Evolutionary conservation across 1,140 invertebrate species (phyloP), one percentile per base, ranked within the genome.

Genomic region (Microplitis demolitor): DNA sequence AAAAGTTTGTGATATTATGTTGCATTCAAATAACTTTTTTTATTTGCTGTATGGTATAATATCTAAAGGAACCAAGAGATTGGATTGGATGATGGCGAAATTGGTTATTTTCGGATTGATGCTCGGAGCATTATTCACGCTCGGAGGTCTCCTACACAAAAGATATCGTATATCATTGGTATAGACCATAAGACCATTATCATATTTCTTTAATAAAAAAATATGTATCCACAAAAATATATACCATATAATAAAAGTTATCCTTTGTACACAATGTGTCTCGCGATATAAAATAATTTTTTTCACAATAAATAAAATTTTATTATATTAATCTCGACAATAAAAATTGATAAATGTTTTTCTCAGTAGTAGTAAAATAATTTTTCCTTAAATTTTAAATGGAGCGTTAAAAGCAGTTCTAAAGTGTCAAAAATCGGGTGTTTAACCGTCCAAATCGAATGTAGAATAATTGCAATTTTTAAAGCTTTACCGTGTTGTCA

Each of bases 381-480:
- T 45, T 45, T 24, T 24, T 24, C 24, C 24, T 24, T 9, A 45
- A 45, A 45, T 45, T 13, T 6, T 11, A 61, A 61, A 61, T 31
- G 58, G 31, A 16, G 58, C 31, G 58, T 61, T 61, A 61, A 61
- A 61, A 61, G 31, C 24, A 13, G 24, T 2, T 14, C 31, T 61
- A 61, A 45, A 45, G 39, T 45, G 39, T 45, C 39, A 45, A 45
- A 45, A 45, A 9, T 2, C 39, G 39, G 4, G 39, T 24, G 39
- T 45, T 45, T 45, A 45, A 45, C 39, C 11, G 6, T 24, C 24
- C 24, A 24, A 53, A 73, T 73, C 53, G 64, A 73, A 73, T 64
- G 66, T 66, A 56, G 56, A 74, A 75, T 75, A 75, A 75, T 72
- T 69, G 66, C 60, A 11, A 71, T 75, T 53, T 72, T 72, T 72